phyloP scores from a whole-genome alignment of 64 coral and sea anemone species.

The Platygyra sinensis region DNA sequence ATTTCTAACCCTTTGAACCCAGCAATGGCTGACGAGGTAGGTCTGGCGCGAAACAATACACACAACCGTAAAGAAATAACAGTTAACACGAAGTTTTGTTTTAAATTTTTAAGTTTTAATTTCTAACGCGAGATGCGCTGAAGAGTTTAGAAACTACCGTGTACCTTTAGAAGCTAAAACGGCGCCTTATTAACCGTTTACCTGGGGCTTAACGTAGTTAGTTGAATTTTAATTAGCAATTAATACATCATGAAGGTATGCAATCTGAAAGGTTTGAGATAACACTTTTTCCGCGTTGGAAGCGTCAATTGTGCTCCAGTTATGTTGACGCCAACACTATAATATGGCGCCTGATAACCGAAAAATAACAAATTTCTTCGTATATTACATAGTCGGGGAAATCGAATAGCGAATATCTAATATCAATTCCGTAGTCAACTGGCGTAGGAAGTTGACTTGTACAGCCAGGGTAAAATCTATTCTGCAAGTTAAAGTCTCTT shows the following conservation, averaged over 20 bases:
- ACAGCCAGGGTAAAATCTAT: too few relatives aligned
- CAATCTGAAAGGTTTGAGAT: background rate
- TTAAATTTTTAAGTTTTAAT: background rate
- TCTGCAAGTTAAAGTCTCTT: too few relatives aligned
- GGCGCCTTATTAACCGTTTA: background rate
- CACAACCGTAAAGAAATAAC: background rate
- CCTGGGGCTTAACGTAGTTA: background rate
- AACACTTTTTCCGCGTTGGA: background rate
- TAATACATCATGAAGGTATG: background rate
- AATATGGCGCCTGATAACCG: background rate
- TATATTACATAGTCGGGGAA: too few relatives aligned
- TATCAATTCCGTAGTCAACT: too few relatives aligned
- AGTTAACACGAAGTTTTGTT: background rate
- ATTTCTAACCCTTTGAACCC: background rate
- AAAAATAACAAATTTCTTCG: background rate
- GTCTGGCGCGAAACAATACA: background rate
- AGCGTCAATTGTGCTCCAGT: background rate
- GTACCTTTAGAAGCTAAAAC: background rate
- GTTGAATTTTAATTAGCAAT: background rate
- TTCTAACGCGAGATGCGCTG: background rate
- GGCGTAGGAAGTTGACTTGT: too few relatives aligned
- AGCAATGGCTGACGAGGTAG: constrained; percentile 35
- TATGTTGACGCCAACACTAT: too few relatives aligned
- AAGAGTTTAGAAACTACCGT: background rate
- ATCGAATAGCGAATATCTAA: too few relatives aligned